Evolutionary conservation across 2,888 invertebrate genomes (phyloP).

Genomic region (Monoplex corrugatus): DNA sequence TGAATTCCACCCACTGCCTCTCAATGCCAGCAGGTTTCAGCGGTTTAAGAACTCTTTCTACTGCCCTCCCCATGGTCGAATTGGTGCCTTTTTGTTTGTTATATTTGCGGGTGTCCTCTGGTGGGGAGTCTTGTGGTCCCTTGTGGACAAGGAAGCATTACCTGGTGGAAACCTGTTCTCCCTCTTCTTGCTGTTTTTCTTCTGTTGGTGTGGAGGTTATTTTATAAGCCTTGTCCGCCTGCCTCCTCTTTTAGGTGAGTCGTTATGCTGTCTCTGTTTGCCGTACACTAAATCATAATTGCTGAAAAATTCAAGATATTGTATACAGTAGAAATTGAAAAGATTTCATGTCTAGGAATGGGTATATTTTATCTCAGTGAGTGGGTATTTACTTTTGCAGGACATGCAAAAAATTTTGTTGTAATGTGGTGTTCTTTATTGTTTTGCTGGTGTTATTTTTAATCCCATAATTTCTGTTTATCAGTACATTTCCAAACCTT

Average conservation of each 20-base stretch:
- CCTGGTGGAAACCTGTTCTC: constrained; percentile 79
- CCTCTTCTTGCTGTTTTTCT: constrained; percentile 73
- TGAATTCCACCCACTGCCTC: constrained; percentile 70
- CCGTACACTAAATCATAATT: no score
- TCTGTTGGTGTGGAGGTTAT: constrained; percentile 74
- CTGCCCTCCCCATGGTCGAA: constrained; percentile 79
- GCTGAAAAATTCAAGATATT: no score
- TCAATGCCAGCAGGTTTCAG: constrained; percentile 61
- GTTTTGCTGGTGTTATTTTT: no score
- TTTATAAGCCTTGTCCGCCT: constrained; percentile 69
- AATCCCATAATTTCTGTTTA: no score
- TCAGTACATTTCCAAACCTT: no score
- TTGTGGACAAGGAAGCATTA: constrained; percentile 70
- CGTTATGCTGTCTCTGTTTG: no score
- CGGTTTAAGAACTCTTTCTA: constrained; percentile 68
- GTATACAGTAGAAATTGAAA: no score
- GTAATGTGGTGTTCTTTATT: no score
- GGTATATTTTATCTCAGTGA: no score
- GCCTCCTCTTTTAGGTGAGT: constrained; percentile 76
- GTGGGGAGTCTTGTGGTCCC: constrained; percentile 70
- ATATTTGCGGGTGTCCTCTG: constrained; percentile 63
- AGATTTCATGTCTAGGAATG: no score
- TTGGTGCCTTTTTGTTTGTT: constrained; percentile 82
- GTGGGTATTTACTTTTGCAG: no score
- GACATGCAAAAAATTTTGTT: no score